Conservation (phyloP, 2,113 vertebrate genomes). For the Marmota flaviventris region DNA sequence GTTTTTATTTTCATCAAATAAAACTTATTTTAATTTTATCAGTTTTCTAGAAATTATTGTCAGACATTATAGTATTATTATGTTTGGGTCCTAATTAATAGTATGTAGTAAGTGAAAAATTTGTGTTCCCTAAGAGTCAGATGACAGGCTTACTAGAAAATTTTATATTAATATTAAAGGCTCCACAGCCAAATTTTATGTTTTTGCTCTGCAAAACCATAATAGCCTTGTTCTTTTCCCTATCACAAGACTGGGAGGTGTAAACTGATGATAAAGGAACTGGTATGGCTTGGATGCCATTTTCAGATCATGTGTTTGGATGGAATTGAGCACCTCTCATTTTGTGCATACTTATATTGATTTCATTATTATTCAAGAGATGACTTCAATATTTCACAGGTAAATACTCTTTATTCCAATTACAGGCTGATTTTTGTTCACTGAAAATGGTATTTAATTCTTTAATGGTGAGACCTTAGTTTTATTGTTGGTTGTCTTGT, state of each 20-base stretch:
- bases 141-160: not conserved
- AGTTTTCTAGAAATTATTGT: not conserved
- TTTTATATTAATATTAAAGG: not conserved
- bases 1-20: not conserved
- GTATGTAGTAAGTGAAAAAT: not conserved
- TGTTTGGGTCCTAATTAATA: not conserved
- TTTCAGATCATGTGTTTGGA: not conserved
- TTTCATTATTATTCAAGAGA: not conserved
- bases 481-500: not conserved
- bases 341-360: not conserved
- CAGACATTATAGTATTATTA: not conserved
- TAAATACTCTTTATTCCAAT: not conserved
- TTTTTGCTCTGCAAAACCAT: not conserved
- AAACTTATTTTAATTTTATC: not conserved
- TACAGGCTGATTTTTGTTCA: not conserved
- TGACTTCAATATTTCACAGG: not conserved
- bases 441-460: not conserved
- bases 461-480: not conserved
- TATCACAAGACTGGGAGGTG: not conserved
- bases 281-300: no score
- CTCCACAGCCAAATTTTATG: not conserved
- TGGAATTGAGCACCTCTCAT: not conserved
- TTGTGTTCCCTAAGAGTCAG: not conserved
- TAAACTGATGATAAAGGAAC: not conserved
- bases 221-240: not conserved